phyloP scores from a whole-genome alignment of 2,113 vertebrate genomes.

The Pipra filicauda region DNA sequence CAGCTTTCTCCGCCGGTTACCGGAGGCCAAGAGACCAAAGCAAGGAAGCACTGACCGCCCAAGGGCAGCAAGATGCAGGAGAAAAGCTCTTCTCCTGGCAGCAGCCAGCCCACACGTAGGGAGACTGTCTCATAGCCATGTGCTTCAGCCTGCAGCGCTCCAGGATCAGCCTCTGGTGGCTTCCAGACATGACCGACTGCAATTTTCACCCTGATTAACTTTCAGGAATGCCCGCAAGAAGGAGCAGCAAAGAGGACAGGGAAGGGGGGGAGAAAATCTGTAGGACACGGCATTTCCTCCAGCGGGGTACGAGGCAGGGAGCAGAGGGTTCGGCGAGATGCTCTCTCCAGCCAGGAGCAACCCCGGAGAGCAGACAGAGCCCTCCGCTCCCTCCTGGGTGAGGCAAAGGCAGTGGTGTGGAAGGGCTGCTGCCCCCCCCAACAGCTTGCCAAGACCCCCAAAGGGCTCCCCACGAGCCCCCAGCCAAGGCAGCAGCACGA shows the following conservation, averaged over 20 bases:
- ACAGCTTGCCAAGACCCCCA: background rate
- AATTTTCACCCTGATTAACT: conserved; percentile 80
- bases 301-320: background rate
- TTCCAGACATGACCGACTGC: conserved; percentile 71
- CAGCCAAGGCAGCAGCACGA: background rate
- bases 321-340: background rate
- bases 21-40: background rate
- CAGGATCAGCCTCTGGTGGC: conserved; percentile 56
- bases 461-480: background rate
- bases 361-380: background rate
- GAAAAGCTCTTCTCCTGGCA: conserved; percentile 43
- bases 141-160: conserved; percentile 53
- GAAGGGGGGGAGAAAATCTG: background rate
- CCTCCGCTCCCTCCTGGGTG: fast-evolving
- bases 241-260: conserved; percentile 20
- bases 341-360: background rate
- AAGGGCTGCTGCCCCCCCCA: background rate
- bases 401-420: background rate
- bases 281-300: background rate
- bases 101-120: conserved; percentile 30
- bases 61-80: background rate
- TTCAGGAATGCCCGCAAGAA: conserved; percentile 70
- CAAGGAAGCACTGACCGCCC: background rate
- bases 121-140: conserved; percentile 32
- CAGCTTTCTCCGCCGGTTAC: background rate